A percentile compares a stretch with the other conserved stretches of the same genome.
phyloP scores from a whole-genome alignment of 2,113 vertebrate species.

The Anolis sagrei region DNA sequence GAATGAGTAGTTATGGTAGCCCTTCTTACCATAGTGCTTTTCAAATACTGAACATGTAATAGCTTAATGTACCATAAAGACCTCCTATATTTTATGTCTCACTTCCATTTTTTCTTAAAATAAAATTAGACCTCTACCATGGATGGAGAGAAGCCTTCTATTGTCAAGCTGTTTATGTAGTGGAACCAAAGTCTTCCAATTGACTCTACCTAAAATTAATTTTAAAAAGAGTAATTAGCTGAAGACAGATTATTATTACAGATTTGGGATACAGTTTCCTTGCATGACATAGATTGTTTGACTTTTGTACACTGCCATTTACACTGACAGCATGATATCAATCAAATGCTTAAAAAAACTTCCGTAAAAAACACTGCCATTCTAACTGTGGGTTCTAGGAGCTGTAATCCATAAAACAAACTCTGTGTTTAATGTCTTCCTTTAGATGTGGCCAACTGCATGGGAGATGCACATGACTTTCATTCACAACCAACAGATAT shows the following conservation, averaged over 20 bases:
- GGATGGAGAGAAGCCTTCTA: background rate
- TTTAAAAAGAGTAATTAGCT: background rate
- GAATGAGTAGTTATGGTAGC: conserved; percentile 3
- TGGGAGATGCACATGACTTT: background rate
- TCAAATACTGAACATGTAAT: conserved; percentile 11
- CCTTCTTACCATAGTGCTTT: conserved; percentile 1
- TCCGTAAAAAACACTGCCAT: no score
- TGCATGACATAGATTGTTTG: background rate
- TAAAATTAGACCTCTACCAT: background rate
- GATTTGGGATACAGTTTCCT: background rate
- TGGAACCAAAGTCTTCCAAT: background rate
- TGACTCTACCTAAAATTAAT: background rate
- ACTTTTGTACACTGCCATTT: background rate
- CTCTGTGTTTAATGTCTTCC: background rate
- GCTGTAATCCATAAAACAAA: background rate
- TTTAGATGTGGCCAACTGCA: background rate
- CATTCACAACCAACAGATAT: background rate
- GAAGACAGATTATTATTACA: background rate
- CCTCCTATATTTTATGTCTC: background rate
- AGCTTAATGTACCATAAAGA: background rate
- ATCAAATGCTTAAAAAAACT: no score
- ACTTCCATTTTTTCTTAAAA: background rate
- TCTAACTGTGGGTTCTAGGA: background rate
- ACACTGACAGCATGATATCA: background rate
- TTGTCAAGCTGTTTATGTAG: background rate